Evolutionary conservation across 2,113 vertebrate species (phyloP), one percentile per base, ranked within the genome.

Genomic region (Alethe diademata): DNA sequence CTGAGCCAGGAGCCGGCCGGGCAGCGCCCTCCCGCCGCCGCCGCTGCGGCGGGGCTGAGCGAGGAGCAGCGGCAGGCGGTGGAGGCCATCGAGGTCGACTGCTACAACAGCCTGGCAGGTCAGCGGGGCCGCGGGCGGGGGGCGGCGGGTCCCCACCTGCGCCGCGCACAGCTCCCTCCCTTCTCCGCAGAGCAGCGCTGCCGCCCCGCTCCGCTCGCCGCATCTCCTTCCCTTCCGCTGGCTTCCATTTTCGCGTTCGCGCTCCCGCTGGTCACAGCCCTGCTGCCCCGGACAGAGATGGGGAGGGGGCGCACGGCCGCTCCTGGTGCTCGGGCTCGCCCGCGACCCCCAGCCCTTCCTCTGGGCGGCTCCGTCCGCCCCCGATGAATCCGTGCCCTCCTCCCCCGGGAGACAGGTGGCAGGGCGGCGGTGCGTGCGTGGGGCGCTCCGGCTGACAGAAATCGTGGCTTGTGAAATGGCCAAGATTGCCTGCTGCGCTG

Each of bases 71-170:
- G 98, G 96, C 98, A 98, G 78, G 98, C 98, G 76, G 98, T 99
- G 98, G 99, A 99, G 97, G 98, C 98, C 92, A 99, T 99, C 69
- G 99, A 99, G 97, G 96, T 99, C 69, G 99, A 99, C 96, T 99
- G 99, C 96, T 99, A 99, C 99, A 99, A 99, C 98, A 99, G 99
- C 96, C 95, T 99, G 97, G 99, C 99, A 97, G 99, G 99, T 99
- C 96, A 98, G 98, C 91, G 45, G 88, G 86, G 45, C 65, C 16
- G 29, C 16, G 80, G 86, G 66, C 47, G 65, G 25, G 66, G 53
- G 90, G 71, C 53, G 61, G 40, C 19, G 89, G 79, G 70, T 70
- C 78, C 56, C 25, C 81, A 42, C 92, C 82, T 76, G 29, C 40
- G 45, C 71, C 80, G 57, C 51, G 33, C 48, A 62, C 71, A 19